Evolutionary conservation across 2,113 vertebrate genomes (phyloP).

Genomic region (Rhegmatorhina hoffmannsi): DNA sequence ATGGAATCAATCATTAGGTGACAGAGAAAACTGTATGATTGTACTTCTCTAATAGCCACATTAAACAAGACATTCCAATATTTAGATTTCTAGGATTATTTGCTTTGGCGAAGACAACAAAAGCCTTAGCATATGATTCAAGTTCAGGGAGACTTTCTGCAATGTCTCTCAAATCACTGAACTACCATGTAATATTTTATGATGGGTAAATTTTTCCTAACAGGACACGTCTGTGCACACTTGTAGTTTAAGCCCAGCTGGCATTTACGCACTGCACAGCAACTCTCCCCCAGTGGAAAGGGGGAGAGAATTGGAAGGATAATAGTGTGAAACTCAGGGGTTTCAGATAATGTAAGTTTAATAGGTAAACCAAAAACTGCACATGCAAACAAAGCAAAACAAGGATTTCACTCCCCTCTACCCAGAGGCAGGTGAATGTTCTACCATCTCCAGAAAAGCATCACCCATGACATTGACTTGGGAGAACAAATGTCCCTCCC

Average conservation of each 20-base stretch:
- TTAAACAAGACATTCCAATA: not conserved
- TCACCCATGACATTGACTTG: accelerated
- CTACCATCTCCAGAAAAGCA: not conserved
- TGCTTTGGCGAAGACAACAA: not conserved
- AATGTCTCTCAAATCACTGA: not conserved
- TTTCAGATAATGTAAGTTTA: not conserved
- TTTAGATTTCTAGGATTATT: not conserved
- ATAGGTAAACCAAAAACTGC: not conserved
- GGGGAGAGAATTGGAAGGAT: not conserved
- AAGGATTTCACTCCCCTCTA: not conserved
- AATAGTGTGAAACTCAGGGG: not conserved
- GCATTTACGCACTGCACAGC: not conserved
- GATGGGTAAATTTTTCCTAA: not conserved
- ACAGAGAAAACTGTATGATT: not conserved
- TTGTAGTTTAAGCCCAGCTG: not conserved
- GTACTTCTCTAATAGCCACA: not conserved
- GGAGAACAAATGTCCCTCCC: not conserved
- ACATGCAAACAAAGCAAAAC: not conserved
- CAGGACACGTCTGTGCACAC: not conserved
- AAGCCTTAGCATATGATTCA: not conserved
- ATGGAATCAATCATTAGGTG: not conserved
- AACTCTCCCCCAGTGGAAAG: accelerated
- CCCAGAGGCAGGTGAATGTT: not conserved
- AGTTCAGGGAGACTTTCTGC: not conserved
- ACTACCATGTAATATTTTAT: not conserved